phyloP scores from a whole-genome alignment of 1,140 invertebrate species.

The Hyphantria cunea region DNA sequence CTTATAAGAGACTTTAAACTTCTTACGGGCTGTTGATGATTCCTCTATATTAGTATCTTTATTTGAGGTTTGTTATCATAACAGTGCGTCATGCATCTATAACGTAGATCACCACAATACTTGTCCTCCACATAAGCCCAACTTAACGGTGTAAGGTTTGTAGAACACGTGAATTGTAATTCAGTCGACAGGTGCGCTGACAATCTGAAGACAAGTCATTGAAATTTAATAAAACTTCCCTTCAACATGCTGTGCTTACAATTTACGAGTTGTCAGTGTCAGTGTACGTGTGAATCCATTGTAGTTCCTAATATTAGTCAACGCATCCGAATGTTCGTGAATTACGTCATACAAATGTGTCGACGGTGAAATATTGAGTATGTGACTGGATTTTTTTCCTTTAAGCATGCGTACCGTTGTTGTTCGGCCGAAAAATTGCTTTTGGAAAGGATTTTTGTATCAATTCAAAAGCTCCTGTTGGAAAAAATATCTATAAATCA shows the following conservation, averaged over 20 bases:
- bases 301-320: constrained; percentile 12
- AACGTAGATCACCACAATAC: too few species aligned
- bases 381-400: neutral
- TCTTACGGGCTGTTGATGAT: too few species aligned
- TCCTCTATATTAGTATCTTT: too few species aligned
- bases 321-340: constrained; percentile 1
- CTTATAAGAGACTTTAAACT: too few species aligned
- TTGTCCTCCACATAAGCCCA: too few species aligned
- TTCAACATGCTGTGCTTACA: constrained; percentile 14
- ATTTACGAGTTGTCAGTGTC: constrained; percentile 35
- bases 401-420: neutral
- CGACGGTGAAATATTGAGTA: neutral
- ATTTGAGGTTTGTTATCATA: too few species aligned
- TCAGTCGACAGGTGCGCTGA: constrained; percentile 60
- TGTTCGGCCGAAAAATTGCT: neutral
- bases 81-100: too few species aligned
- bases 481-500: too few species aligned
- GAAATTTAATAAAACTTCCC: constrained; percentile 64
- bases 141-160: constrained; percentile 36
- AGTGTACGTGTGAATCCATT: constrained; percentile 15
- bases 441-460: neutral
- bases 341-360: constrained; percentile 8
- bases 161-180: constrained; percentile 54
- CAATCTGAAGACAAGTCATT: constrained; percentile 58
- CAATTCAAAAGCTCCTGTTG: too few species aligned